Percentiles rank a stretch among this genome's conserved stretches.
Conservation (phyloP, 2,888 invertebrate genomes). For the Drosophila anceps region DNA sequence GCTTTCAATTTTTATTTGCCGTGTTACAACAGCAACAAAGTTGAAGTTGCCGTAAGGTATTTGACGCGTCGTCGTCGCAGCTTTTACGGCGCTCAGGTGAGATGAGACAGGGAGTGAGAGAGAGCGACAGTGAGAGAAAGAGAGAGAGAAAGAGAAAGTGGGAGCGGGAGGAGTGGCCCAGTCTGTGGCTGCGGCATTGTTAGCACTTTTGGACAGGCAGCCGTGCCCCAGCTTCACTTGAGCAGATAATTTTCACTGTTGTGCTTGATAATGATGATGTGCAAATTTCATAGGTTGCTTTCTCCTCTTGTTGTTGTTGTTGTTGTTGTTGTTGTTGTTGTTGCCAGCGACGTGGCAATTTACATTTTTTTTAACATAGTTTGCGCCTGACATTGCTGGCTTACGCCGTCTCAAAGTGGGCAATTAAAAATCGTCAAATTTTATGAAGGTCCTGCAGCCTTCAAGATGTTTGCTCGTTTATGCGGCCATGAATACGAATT, state of each 20-base stretch:
- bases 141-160: background rate
- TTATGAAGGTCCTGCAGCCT: slow-evolving; percentile 38
- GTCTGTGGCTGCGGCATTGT: slow-evolving; percentile 61
- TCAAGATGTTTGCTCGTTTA: slow-evolving; percentile 17
- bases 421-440: slow-evolving; percentile 72
- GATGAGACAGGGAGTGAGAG: background rate
- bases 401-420: slow-evolving; percentile 40
- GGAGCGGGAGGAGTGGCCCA: background rate
- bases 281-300: slow-evolving; percentile 67
- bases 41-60: slow-evolving; percentile 74
- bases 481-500: slow-evolving; percentile 48
- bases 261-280: slow-evolving; percentile 80
- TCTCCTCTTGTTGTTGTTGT: background rate
- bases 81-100: slow-evolving; percentile 24
- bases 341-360: slow-evolving; percentile 31
- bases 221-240: slow-evolving; percentile 65
- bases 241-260: slow-evolving; percentile 81
- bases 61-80: slow-evolving; percentile 62
- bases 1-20: slow-evolving; percentile 80
- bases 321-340: slow-evolving; percentile 1
- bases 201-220: slow-evolving; percentile 67
- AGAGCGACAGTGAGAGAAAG: background rate
- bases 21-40: slow-evolving; percentile 72
- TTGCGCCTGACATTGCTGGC: slow-evolving; percentile 40
- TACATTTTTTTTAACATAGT: slow-evolving; percentile 43